Base-by-base conservation (phyloP, 2,113 vertebrate species). In the Poeciliopsis turrubarensis region DNA sequence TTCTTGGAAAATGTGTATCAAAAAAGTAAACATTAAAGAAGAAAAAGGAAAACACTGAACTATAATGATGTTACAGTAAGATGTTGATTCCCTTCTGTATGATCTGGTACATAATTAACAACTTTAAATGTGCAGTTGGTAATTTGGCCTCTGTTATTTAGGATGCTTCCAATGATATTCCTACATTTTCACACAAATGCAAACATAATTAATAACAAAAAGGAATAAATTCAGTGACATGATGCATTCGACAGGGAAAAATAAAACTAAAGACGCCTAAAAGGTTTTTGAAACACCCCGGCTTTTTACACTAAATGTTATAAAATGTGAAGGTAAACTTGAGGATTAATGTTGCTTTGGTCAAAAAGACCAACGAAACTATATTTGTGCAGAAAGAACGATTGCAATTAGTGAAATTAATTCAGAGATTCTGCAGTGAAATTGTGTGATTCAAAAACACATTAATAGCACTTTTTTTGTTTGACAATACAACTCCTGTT, bases 61-160 rank as follows among this genome's bases (percentile, higher is more conserved):
- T 6, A 47, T 19, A 25, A 73, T 29, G n/a, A 61, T 64, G 57
- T 72, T 14, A 57, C 60, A 77, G 57, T n/a, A 22, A 39, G 4
- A 69, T 44, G 70, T 73, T 65, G 60, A 65, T 64, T 87, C 69
- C 75, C 77, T 83, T 88, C 80, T 73, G 64, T 13, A 66, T 51
- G 64, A 64, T 77, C 51, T 10, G 34, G 57, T 80, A 26, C 61
- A 57, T 25, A 57, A n/a, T 57, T 64, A 8, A 74, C 63, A 67
- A 4, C 60, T 32, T 69, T 61, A 19, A 64, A 67, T 78, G 68
- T 74, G 77, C 76, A 51, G 22, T 61, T 41, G 44, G 27, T 67
- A 27, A 75, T 86, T 81, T 80, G 61, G 78, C 77, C 62, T 76
- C 60, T 47, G 47, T 67, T 47, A 30, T 29, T 75, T 14, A 34